These are phyloP conservation scores for Crotalus helleri DNA, from an alignment of 2,113 vertebrate species.

Conservation along the genomic window DNA sequence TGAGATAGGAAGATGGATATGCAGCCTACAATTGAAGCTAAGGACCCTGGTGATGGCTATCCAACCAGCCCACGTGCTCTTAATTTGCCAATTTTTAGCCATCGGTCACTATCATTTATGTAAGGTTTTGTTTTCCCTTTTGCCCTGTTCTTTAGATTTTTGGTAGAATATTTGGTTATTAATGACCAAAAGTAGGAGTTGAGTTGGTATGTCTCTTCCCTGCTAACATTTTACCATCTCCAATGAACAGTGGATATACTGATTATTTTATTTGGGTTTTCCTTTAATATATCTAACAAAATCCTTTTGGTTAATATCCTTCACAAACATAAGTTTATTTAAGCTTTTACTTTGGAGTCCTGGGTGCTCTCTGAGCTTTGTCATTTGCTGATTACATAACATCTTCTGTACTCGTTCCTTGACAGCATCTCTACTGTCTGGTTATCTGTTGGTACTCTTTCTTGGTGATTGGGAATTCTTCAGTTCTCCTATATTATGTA, in stretches of 20 bases:
- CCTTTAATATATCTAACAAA: background rate
- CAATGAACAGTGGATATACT: background rate
- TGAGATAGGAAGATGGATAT: background rate
- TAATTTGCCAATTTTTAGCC: background rate
- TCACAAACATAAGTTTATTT: background rate
- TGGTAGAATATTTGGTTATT: background rate
- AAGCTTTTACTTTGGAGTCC: background rate
- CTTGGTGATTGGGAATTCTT: background rate
- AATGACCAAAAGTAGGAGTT: background rate
- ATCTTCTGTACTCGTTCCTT: background rate
- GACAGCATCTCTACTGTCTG: background rate
- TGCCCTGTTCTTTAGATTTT: background rate
- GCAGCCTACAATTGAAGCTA: background rate
- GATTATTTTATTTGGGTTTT: background rate
- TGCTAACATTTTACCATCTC: background rate
- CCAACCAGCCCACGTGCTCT: background rate
- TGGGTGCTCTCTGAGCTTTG: background rate
- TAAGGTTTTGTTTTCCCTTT: background rate
- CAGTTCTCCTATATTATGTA: background rate
- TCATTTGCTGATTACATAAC: background rate
- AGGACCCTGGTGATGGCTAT: background rate
- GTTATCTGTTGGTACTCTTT: background rate
- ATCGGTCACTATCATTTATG: background rate
- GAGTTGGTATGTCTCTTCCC: background rate
- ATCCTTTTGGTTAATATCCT: too few species aligned